A percentile compares a stretch with the other conserved stretches of the same genome.
Evolutionary conservation across 2,888 invertebrate species (phyloP).

Genomic region (Cremastinae sp.): DNA sequence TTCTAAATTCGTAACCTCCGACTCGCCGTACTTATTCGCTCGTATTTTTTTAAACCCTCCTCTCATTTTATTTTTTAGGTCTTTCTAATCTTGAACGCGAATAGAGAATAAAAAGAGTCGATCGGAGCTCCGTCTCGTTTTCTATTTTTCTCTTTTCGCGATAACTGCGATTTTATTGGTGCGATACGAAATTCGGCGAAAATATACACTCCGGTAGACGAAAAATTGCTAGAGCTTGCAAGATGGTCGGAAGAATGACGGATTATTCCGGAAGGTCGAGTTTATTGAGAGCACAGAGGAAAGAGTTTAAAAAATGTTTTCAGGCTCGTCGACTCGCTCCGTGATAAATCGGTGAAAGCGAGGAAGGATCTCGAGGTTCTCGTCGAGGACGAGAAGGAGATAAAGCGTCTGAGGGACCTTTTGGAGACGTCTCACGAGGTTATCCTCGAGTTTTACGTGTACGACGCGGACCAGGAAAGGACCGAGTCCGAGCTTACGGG

Average conservation of each 20-base stretch:
- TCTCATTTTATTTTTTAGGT: constrained; percentile 44
- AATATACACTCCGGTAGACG: no score
- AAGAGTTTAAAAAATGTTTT: constrained; percentile 54
- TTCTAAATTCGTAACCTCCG: constrained; percentile 75
- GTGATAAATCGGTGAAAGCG: constrained; percentile 88
- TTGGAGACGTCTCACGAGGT: constrained; percentile 82
- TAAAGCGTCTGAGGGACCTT: constrained; percentile 86
- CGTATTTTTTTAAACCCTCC: constrained; percentile 50
- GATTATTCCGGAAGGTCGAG: neutral
- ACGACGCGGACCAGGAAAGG: constrained; percentile 86
- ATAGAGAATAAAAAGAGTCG: constrained; percentile 46
- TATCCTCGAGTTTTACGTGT: constrained; percentile 85
- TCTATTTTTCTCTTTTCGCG: constrained; percentile 1
- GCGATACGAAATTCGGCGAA: no score
- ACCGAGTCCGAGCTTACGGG: constrained; percentile 84
- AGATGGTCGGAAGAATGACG: no score
- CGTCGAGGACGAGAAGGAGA: constrained; percentile 86
- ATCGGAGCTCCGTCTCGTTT: constrained; percentile 4
- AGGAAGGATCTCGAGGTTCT: constrained; percentile 89
- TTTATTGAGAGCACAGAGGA: neutral
- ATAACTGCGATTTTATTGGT: no score
- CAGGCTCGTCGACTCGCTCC: constrained; percentile 91
- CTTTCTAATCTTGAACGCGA: constrained; percentile 55
- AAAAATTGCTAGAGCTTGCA: no score
- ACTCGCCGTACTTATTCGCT: constrained; percentile 44